Evolutionary conservation across 2,888 invertebrate genomes (phyloP).

Genomic region (Mythimna vitellina): DNA sequence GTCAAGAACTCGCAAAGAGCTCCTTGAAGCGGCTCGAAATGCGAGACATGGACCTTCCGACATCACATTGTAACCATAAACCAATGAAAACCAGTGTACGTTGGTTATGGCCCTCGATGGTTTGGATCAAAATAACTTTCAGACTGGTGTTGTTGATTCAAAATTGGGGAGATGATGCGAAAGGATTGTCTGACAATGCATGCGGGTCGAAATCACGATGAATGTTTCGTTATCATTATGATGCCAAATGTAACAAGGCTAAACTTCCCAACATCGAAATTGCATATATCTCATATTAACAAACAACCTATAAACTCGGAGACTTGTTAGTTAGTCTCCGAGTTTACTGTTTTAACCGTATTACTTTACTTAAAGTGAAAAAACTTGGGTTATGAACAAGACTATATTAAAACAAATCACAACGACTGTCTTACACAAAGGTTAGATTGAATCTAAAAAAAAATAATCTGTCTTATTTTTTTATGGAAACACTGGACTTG

Average conservation of each 20-base stretch:
- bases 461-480: too few species aligned
- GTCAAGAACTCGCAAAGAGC: slow-evolving; percentile 22
- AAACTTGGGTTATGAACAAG: too few species aligned
- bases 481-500: too few species aligned
- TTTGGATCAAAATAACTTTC: neutral
- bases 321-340: too few species aligned
- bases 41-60: neutral
- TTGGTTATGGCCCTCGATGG: neutral
- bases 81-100: neutral
- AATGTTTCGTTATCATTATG: neutral
- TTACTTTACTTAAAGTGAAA: too few species aligned
- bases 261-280: neutral
- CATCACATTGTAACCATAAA: neutral
- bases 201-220: slow-evolving; percentile 2
- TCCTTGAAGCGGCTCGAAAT: slow-evolving; percentile 1
- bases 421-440: too few species aligned
- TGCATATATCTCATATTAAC: neutral
- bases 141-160: neutral
- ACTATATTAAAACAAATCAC: too few species aligned
- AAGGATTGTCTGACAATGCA: neutral
- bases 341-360: too few species aligned
- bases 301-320: neutral
- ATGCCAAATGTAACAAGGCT: neutral
- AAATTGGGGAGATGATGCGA: neutral
- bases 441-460: too few species aligned